Conservation (phyloP, 2,113 vertebrate species). For the Trematomus loennbergii region DNA sequence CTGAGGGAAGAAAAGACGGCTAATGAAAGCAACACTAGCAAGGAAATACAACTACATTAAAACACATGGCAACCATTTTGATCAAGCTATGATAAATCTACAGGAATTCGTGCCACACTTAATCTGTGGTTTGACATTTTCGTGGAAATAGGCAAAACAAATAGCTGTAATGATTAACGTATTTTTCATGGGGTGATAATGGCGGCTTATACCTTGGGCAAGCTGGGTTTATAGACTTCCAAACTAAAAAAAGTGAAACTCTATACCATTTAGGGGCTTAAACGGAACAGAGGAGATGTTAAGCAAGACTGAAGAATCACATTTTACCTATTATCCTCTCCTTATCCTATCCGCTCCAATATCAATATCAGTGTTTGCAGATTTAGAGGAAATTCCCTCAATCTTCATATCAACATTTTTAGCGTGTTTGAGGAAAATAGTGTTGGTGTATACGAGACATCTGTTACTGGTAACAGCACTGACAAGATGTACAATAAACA, state of each 20-base stretch:
- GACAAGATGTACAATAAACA: constrained; percentile 78
- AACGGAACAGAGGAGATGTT: constrained; percentile 17
- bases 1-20: background rate
- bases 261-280: background rate
- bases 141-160: too few species aligned
- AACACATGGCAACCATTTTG: constrained; percentile 65
- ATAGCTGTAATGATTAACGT: too few species aligned
- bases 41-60: constrained; percentile 31
- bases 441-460: constrained; percentile 64
- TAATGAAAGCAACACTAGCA: constrained; percentile 37
- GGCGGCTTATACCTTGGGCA: constrained; percentile 19
- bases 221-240: constrained; percentile 19
- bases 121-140: constrained; percentile 56
- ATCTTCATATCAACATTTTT: constrained; percentile 41
- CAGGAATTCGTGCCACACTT: constrained; percentile 9
- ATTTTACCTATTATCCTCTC: background rate
- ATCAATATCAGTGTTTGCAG: constrained; percentile 34
- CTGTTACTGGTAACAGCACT: constrained; percentile 69
- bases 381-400: constrained; percentile 23
- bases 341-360: background rate
- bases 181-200: constrained; percentile 53
- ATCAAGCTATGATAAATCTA: constrained; percentile 47
- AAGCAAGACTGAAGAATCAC: background rate
- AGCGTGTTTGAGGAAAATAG: constrained; percentile 43
- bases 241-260: constrained; percentile 15